phyloP scores from a whole-genome alignment of 2,888 invertebrate species.

The Hemistola chrysoprasaria region DNA sequence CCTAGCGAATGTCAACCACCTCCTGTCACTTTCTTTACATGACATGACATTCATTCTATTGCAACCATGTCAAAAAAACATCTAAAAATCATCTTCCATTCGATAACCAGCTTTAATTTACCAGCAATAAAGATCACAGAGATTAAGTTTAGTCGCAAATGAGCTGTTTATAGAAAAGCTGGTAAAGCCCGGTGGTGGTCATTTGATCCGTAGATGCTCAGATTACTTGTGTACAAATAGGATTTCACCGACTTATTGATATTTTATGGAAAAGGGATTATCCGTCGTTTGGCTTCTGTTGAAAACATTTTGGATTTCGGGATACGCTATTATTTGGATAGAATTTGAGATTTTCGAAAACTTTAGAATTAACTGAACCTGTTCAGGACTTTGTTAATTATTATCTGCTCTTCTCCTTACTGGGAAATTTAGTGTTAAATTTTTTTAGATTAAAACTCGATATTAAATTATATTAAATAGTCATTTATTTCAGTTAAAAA shows the following conservation, averaged over 20 bases:
- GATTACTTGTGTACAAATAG: constrained; percentile 56
- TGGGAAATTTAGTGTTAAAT: too few relatives aligned
- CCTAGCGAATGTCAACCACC: constrained; percentile 23
- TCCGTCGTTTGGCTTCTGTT: constrained; percentile 16
- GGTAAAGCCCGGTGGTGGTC: constrained; percentile 42
- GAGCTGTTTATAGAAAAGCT: constrained; percentile 13
- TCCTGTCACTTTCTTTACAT: constrained; percentile 24
- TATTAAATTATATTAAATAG: too few relatives aligned
- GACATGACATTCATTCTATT: constrained; percentile 28
- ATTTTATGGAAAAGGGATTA: constrained; percentile 23
- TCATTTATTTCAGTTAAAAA: too few relatives aligned
- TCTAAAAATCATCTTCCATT: not conserved
- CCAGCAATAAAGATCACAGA: not conserved
- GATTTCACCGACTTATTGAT: constrained; percentile 37
- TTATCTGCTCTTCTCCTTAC: too few relatives aligned
- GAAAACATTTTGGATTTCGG: not conserved
- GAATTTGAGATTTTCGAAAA: not conserved
- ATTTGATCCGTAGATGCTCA: constrained; percentile 48
- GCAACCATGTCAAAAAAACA: constrained; percentile 2
- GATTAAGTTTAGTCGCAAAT: constrained; percentile 1
- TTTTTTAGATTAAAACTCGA: too few relatives aligned
- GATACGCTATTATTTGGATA: not conserved
- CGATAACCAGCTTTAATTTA: constrained; percentile 1
- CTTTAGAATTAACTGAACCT: too few relatives aligned
- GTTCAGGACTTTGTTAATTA: too few relatives aligned